Base-by-base conservation (phyloP, 1,140 invertebrate genomes). In the Mizuhopecten yessoensis region DNA sequence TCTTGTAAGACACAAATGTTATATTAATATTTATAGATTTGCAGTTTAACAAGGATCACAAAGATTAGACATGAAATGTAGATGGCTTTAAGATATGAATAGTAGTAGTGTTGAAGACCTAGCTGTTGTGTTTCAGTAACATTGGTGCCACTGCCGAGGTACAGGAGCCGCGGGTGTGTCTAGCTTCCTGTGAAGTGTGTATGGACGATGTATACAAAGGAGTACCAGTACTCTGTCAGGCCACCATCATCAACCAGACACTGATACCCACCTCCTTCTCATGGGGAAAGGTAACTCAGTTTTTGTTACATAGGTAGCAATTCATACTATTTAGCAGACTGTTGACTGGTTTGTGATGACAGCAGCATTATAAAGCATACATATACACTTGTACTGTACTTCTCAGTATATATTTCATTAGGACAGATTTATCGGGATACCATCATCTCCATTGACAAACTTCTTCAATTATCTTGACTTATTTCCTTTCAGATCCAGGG, bases 191-290 rank as follows among this genome's bases (percentile, higher is more conserved):
- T 93, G 87, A 94, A 20, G 57, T 96, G 23, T 39, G 86, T 33
- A 90, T 96, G 88, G 90, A 92, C 0, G 94, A 95, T 33, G 94
- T 96, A 7, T 96, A 94, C 86, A 34, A 95, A 23, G 93, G 91
- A 33, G 94, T 96, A 36, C 94, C 95, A 17, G 92, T 93, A 34
- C 86, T 90, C 33, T 94, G 93, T 87, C 91, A 90, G 42, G 94
- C 94, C 17, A 91, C 93, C 9, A 90, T 96, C 15, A 34, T 94
- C 87, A 96, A 96, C 90, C 94, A 96, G 88, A 95, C 95, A 5
- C 89, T 95, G 15, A 75, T 96, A 34, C 86, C 93, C 0, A 93
- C 94, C 17, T 34, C 57, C 23, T 95, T 94, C 86, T n/a, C 92
- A 36, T 94, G 92, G 92, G 92, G 92, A 34, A 17, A 95, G 93